A percentile compares a stretch with the other conserved stretches of the same genome.
Conservation (phyloP, 2,113 vertebrate genomes). For the Cololabis saira region DNA sequence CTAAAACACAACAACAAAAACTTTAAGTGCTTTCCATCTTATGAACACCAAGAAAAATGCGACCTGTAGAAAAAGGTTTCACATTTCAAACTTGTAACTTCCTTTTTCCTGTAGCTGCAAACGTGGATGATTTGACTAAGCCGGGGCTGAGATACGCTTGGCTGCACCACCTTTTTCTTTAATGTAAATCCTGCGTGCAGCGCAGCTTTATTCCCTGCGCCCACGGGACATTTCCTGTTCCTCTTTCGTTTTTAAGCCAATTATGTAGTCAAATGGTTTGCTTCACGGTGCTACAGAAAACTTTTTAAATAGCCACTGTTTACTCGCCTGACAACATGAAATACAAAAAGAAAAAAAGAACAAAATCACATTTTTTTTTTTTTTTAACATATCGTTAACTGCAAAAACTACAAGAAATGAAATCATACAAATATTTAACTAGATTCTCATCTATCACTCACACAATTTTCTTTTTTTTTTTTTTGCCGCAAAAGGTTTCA, state of each 20-base stretch:
- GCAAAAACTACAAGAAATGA: no score
- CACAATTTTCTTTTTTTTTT: neutral
- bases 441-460: conserved; percentile 40
- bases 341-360: conserved; percentile 2
- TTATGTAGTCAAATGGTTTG: neutral
- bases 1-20: conserved; percentile 20
- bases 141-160: no score
- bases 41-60: conserved; percentile 35
- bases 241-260: no score
- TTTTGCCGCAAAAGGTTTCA: no score
- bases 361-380: conserved; percentile 45
- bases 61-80: conserved; percentile 16
- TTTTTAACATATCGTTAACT: conserved; percentile 8
- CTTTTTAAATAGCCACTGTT: neutral
- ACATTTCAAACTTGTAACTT: conserved; percentile 23
- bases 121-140: neutral
- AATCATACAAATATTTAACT: conserved; percentile 43
- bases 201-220: no score
- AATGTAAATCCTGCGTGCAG: no score
- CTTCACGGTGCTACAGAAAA: conserved; percentile 3
- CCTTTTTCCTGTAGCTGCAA: conserved; percentile 20
- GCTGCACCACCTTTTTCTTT: no score
- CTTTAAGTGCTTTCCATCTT: conserved; percentile 1
- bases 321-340: conserved; percentile 20
- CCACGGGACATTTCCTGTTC: no score